Percentiles rank a stretch among this genome's conserved stretches.
Evolutionary conservation across 2,113 vertebrate species (phyloP).

Genomic region (Anhinga anhinga): DNA sequence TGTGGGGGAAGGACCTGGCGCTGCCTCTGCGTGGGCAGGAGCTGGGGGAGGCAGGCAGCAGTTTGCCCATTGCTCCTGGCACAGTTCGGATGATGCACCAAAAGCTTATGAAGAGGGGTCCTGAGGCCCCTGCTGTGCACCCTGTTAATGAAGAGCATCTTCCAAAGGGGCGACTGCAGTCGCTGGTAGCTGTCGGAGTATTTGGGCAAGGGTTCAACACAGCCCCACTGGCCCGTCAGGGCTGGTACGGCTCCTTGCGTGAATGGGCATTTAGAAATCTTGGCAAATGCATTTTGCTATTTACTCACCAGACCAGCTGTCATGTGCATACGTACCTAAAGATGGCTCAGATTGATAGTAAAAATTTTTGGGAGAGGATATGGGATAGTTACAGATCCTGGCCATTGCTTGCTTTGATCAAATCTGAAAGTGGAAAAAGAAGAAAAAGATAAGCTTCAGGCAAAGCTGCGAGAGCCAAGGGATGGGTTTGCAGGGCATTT

Average conservation of each 20-base stretch:
- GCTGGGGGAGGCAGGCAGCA: too few species aligned
- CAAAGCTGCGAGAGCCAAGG: background rate
- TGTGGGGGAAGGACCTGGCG: background rate
- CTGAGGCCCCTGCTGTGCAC: background rate
- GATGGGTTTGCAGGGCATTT: background rate
- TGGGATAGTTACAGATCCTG: background rate
- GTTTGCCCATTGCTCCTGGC: background rate
- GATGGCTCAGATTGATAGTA: background rate
- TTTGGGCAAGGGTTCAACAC: background rate
- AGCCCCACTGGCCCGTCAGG: accelerated
- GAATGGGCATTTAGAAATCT: background rate
- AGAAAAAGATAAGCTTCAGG: background rate
- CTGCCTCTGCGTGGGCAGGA: background rate
- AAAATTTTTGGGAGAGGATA: background rate
- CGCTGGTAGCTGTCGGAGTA: accelerated
- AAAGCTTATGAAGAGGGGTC: background rate
- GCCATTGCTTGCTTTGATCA: background rate
- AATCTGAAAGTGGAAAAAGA: background rate
- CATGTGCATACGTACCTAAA: background rate
- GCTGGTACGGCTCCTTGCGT: background rate
- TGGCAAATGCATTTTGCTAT: background rate
- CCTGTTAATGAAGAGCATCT: background rate
- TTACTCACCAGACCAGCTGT: background rate
- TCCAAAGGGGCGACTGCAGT: background rate
- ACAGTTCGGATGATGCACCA: background rate